Conservation (phyloP, 2,888 invertebrate genomes). For the Cactoblastis cactorum region DNA sequence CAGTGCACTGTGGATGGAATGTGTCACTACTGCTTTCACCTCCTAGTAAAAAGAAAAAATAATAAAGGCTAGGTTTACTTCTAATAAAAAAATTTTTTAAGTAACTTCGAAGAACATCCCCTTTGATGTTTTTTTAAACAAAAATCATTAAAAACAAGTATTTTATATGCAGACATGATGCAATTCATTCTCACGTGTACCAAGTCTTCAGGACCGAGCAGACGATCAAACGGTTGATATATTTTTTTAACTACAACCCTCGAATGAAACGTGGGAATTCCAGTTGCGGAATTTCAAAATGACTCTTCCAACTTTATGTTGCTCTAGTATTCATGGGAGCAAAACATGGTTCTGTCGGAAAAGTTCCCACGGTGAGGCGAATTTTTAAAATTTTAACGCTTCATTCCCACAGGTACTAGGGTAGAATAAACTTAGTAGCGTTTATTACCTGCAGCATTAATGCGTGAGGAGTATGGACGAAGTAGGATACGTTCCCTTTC, state of each 20-base stretch:
- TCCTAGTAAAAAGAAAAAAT: constrained; percentile 83
- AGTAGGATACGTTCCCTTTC: constrained; percentile 97
- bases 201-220: neutral
- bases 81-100: too few relatives aligned
- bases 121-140: neutral
- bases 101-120: too few relatives aligned
- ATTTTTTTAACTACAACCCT: neutral
- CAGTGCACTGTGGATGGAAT: constrained; percentile 98
- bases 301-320: constrained; percentile 1
- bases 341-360: constrained; percentile 7
- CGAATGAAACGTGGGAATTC: neutral
- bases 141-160: neutral
- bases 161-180: neutral
- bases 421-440: constrained; percentile 24
- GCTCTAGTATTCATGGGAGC: constrained; percentile 3
- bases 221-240: neutral
- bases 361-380: constrained; percentile 1
- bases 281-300: neutral
- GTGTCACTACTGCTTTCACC: constrained; percentile 99
- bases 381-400: neutral
- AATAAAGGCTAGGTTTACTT: too few relatives aligned
- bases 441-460: constrained; percentile 95
- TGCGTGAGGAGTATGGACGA: constrained; percentile 99
- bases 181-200: neutral
- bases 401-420: constrained; percentile 29